Evolutionary conservation across 2,797 vertebrate genomes (phyloP), one percentile per base, ranked within the genome.

Genomic region (Tamandua tetradactyla): DNA sequence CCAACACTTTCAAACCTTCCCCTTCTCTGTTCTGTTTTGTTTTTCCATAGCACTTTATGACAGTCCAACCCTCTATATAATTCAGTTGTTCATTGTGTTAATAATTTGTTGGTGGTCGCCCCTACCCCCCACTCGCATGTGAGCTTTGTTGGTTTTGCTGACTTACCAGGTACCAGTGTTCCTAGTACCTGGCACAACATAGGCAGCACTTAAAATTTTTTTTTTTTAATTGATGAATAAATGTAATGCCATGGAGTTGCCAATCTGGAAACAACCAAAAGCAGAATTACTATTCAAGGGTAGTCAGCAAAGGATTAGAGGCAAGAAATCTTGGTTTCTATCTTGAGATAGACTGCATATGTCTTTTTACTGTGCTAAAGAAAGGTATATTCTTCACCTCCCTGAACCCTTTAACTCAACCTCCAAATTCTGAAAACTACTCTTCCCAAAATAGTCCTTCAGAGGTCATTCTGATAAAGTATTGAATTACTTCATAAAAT

Each of bases 301-400:
- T 84, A 89, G 40, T 91, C 42, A 78, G 49, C 32, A 87, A 93
- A 92, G n/a, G 89, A 82, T 90, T 92, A 78, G 44, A 91, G 89
- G 89, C 13, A 78, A 80, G 66, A 86, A 91, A 74, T 9, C n/a
- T 72, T 78, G 55, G 18, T 5, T 71, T 88, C 27, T 35, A 9
- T 75, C 69, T 95, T 68, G 18, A 89, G 57, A 92, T 92, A 27
- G 69, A 1, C 35, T 35, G 61, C 35, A 27, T n/a, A 22, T 49
- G 5, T 8, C 59, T 76, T 94, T 84, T 85, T 23, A 80, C 18
- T 88, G 17, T 76, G 32, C 40, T 72, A 27, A 91, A 85, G 27
- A 27, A 91, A 85, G 27, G 13, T 81, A 17, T 8, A 20, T 57
- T 14, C 5, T 71, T 94, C 22, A 68, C n/a, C 49, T 82, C 55